Percentiles rank a stretch among this genome's conserved stretches.
phyloP scores from a whole-genome alignment of 2,797 vertebrate species.

The Pitangus sulphuratus region DNA sequence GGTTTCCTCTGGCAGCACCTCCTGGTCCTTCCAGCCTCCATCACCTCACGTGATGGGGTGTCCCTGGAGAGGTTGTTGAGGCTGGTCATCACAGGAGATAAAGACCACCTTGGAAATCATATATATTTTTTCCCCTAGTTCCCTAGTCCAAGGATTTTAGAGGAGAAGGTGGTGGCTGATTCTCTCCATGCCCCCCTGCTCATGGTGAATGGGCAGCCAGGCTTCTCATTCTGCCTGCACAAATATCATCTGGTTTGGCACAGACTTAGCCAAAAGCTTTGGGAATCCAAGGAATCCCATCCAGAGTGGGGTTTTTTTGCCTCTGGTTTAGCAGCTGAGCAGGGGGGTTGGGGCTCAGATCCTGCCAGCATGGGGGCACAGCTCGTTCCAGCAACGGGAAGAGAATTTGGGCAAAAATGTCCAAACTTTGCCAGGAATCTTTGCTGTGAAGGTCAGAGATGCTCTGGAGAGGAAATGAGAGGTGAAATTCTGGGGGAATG shows the following conservation, averaged over 20 bases:
- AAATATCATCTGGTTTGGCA: background rate
- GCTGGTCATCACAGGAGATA: background rate
- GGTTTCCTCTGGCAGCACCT: background rate
- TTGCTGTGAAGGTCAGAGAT: background rate
- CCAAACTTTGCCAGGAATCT: background rate
- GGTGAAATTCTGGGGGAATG: fast-evolving
- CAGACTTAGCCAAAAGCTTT: background rate
- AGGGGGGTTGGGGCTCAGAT: background rate
- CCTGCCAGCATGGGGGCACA: background rate
- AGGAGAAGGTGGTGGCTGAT: background rate
- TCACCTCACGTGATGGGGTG: background rate
- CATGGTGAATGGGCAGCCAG: background rate
- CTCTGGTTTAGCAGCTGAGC: background rate
- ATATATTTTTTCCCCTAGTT: background rate
- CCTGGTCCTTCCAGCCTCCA: background rate
- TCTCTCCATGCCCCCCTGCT: background rate
- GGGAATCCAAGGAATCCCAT: background rate
- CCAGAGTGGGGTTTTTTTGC: background rate
- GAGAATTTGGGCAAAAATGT: background rate
- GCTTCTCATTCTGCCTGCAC: background rate
- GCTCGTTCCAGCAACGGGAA: background rate
- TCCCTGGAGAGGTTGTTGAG: background rate
- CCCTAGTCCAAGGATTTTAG: background rate
- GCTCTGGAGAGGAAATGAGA: background rate
- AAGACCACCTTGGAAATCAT: background rate